A percentile compares a stretch with the other conserved stretches of the same genome.
Conservation (phyloP, 2,888 invertebrate genomes). For the Lymantria monacha region DNA sequence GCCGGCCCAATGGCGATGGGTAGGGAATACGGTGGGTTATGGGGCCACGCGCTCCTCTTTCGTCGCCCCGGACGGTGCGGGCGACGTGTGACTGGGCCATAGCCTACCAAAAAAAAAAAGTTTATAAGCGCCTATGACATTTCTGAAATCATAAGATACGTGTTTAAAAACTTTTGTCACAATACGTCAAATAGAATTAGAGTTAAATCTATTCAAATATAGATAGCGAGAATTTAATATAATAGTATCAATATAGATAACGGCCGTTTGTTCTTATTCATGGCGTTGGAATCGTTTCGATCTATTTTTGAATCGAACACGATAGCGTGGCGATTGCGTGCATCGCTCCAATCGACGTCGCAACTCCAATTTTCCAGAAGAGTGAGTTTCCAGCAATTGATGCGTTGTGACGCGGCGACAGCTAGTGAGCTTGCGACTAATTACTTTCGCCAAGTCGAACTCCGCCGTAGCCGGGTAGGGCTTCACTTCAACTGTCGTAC, state of each 20-base stretch:
- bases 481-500: conserved; percentile 63
- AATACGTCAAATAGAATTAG: no score
- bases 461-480: conserved; percentile 52
- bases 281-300: conserved; percentile 18
- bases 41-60: no score
- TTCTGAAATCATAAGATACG: no score
- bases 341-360: conserved; percentile 59
- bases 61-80: no score
- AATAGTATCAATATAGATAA: conserved; percentile 2
- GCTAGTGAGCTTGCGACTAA: conserved; percentile 65
- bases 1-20: no score
- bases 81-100: no score
- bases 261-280: conserved; percentile 2
- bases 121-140: no score
- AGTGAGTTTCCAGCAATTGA: conserved; percentile 62
- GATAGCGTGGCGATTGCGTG: conserved; percentile 47
- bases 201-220: no score
- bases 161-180: no score
- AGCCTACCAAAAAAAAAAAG: no score
- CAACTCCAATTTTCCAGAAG: conserved; percentile 74
- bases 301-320: conserved; percentile 34
- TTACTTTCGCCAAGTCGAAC: conserved; percentile 69
- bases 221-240: no score
- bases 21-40: no score
- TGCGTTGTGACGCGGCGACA: conserved; percentile 73